Conservation (phyloP, 2,797 vertebrate species). For the Aplochiton taeniatus region DNA sequence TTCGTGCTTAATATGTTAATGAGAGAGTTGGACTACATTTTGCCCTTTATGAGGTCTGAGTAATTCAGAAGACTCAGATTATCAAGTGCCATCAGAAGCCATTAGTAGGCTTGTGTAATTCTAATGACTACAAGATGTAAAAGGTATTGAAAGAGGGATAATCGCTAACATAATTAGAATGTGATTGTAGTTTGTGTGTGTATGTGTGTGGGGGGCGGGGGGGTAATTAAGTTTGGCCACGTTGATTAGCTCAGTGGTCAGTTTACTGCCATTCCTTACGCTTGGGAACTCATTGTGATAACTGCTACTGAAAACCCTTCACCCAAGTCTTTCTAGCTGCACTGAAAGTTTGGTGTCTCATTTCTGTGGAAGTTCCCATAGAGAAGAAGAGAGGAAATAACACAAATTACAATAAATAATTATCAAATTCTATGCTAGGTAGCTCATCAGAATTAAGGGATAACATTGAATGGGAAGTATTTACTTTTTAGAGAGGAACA, state of each 20-base stretch:
- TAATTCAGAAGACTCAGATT: constrained; percentile 12
- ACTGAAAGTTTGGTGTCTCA: constrained; percentile 33
- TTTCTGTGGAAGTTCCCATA: constrained; percentile 8
- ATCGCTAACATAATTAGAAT: constrained; percentile 36
- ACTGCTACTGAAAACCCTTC: constrained; percentile 56
- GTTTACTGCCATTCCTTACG: constrained; percentile 23
- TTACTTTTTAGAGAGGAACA: constrained; percentile 57
- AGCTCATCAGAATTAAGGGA: constrained; percentile 52
- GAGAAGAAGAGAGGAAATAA: constrained; percentile 33
- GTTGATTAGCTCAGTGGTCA: constrained; percentile 36
- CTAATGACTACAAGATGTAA: not conserved
- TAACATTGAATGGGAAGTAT: constrained; percentile 55
- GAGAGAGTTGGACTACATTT: not conserved
- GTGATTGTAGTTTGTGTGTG: constrained; percentile 32
- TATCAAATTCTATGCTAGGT: too few species aligned
- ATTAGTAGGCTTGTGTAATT: too few species aligned
- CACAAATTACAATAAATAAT: constrained; percentile 42
- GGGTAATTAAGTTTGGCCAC: constrained; percentile 1
- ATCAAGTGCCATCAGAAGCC: constrained; percentile 25
- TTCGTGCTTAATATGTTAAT: not conserved
- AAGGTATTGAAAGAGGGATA: constrained; percentile 21
- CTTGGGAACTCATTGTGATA: constrained; percentile 44
- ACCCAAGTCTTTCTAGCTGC: constrained; percentile 43
- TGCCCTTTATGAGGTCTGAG: not conserved
- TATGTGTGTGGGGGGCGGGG: too few species aligned